Evolutionary conservation across 2,888 invertebrate genomes (phyloP).

Genomic region (Papilio elwesi): DNA sequence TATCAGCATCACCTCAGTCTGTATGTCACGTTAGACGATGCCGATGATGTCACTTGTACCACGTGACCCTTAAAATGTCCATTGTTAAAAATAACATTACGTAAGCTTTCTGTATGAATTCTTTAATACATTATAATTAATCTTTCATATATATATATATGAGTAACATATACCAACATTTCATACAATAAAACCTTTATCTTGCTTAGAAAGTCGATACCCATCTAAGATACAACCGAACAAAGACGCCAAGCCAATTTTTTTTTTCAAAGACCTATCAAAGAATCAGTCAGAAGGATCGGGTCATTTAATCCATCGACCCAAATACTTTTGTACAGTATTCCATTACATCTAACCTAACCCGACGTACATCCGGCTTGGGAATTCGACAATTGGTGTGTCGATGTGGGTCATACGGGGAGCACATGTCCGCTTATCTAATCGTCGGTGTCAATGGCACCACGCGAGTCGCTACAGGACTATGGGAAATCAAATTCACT

Average conservation of each 20-base stretch:
- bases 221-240: neutral
- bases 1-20: constrained; percentile 12
- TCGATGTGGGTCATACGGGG: constrained; percentile 30
- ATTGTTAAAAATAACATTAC: constrained; percentile 22
- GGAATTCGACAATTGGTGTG: constrained; percentile 28
- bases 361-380: constrained; percentile 25
- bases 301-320: constrained; percentile 24
- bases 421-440: constrained; percentile 31
- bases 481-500: no score
- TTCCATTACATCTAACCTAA: constrained; percentile 23
- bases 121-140: constrained; percentile 1
- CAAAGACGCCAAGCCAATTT: neutral
- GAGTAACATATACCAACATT: no score
- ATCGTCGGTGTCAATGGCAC: constrained; percentile 32
- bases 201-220: constrained; percentile 1
- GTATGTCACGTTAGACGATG: neutral
- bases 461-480: neutral
- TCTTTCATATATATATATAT: no score
- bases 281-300: constrained; percentile 16
- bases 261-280: constrained; percentile 19
- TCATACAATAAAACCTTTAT: neutral
- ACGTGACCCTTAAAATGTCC: constrained; percentile 21
- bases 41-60: constrained; percentile 18
- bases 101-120: constrained; percentile 12
- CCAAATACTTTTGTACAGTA: constrained; percentile 29